Conservation (phyloP, 2,113 vertebrate genomes). For the Cavia aperea region DNA sequence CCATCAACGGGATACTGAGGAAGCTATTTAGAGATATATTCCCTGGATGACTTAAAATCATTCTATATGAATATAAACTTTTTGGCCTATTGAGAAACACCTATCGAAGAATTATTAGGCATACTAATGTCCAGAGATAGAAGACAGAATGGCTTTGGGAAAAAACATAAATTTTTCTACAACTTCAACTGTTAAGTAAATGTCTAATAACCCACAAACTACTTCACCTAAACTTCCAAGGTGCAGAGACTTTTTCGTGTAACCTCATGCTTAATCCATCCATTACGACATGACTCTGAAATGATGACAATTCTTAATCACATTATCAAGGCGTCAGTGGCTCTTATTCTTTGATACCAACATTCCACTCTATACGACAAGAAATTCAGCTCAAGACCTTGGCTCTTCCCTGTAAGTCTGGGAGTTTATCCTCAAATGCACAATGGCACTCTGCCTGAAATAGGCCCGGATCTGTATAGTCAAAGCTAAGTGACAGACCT, state of each 20-base stretch:
- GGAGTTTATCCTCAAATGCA: neutral
- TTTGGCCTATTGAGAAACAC: neutral
- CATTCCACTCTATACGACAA: neutral
- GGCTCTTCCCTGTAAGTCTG: neutral
- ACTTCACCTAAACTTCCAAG: neutral
- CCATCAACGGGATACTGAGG: neutral
- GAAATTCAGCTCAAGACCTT: neutral
- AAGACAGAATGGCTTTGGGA: neutral
- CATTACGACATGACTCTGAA: neutral
- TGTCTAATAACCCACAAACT: neutral
- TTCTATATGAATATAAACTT: neutral
- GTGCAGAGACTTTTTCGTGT: neutral
- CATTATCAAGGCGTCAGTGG: neutral
- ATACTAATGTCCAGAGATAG: neutral
- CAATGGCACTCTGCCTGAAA: neutral
- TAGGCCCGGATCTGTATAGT: neutral
- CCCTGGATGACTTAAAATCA: neutral
- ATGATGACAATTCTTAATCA: neutral
- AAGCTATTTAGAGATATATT: neutral
- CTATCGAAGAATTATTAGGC: neutral
- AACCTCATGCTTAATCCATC: neutral
- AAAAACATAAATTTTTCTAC: neutral
- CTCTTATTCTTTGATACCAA: neutral
- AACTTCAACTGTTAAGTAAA: neutral
- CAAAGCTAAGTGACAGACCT: neutral